phyloP scores from a whole-genome alignment of 2,888 invertebrate genomes.

The Torymus texanus region DNA sequence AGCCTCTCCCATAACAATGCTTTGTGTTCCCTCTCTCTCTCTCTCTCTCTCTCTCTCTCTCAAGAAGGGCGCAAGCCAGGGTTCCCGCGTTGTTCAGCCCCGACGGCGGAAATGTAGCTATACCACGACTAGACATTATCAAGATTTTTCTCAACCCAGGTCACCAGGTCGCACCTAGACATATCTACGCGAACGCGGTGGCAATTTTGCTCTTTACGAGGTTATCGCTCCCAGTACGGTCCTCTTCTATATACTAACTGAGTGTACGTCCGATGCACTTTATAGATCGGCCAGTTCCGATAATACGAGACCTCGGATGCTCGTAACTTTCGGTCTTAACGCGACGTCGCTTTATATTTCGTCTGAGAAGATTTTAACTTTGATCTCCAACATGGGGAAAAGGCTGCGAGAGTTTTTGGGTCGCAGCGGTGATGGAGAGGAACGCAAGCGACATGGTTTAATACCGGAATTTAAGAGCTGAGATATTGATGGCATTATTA shows the following conservation, averaged over 20 bases:
- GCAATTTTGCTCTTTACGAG: not conserved
- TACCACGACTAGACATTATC: not conserved
- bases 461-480: too few species aligned
- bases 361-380: constrained; percentile 15
- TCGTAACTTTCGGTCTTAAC: constrained; percentile 30
- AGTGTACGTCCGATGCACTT: constrained; percentile 3
- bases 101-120: too few species aligned
- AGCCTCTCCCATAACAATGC: too few species aligned
- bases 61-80: not conserved
- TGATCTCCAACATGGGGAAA: not conserved
- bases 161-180: constrained; percentile 25
- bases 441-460: too few species aligned
- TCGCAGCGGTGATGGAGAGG: not conserved
- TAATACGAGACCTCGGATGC: not conserved
- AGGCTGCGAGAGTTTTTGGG: not conserved
- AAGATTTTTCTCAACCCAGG: constrained; percentile 15
- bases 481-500: constrained; percentile 33
- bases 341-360: constrained; percentile 15
- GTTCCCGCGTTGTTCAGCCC: too few species aligned
- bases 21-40: too few species aligned
- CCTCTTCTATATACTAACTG: constrained; percentile 7
- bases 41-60: not conserved
- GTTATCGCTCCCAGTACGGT: constrained; percentile 33
- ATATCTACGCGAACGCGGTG: not conserved
- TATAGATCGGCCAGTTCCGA: constrained; percentile 27